phyloP scores from a whole-genome alignment of 92 coral and sea anemone species.

The Pocillopora meandrina region DNA sequence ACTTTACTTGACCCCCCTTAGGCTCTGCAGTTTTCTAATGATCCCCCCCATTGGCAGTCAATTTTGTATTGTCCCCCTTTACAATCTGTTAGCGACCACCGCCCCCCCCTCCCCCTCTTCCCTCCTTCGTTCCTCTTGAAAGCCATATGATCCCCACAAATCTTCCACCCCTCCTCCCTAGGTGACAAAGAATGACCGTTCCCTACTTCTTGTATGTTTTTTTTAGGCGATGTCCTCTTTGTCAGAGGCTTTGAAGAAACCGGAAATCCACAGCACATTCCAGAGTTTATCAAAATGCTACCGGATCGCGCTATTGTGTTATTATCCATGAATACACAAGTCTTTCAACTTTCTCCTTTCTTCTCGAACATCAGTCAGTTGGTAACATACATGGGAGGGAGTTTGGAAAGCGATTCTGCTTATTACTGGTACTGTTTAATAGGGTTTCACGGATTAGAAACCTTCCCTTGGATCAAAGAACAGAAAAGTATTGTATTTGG shows the following conservation, averaged over 20 bases:
- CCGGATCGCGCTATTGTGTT: background rate
- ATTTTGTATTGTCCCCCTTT: no score
- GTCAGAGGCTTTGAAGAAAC: background rate
- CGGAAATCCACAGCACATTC: background rate
- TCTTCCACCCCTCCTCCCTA: no score
- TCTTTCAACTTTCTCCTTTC: background rate
- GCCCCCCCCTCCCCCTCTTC: no score
- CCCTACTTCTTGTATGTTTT: background rate
- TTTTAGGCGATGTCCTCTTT: background rate
- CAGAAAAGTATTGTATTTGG: background rate
- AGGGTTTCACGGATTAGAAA: background rate
- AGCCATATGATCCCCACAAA: no score
- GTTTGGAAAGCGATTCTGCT: background rate
- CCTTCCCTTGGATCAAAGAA: background rate
- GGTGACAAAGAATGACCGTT: no score
- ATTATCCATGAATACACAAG: background rate
- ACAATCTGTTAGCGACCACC: no score
- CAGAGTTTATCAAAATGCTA: background rate
- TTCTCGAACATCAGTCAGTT: background rate
- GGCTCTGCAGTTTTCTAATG: no score
- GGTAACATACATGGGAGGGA: background rate
- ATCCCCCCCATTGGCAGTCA: no score
- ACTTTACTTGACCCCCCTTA: no score
- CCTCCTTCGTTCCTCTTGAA: no score
- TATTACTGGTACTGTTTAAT: slow-evolving; percentile 7